Base-by-base conservation (phyloP, 2,797 vertebrate genomes). In the Malurus splendens region DNA sequence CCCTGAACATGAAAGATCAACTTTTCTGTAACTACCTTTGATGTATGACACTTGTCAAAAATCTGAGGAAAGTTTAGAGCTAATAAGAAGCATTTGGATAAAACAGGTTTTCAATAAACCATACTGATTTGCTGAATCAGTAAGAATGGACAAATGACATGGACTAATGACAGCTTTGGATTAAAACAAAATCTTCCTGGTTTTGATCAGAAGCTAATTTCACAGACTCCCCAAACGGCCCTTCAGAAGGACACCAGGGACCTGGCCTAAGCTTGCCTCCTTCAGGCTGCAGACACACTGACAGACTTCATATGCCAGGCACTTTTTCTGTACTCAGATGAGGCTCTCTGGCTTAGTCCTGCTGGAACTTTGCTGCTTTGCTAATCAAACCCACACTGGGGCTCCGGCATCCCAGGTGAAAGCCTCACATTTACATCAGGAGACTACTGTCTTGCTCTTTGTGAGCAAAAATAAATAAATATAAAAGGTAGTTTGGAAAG, bases 231-330 rank as follows among this genome's bases (percentile, higher is more conserved):
- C 16, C 61, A 67, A 3, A 52, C 6, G 56, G 38, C 24, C 64
- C 22, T 47, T 71, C 5, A 0, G 7, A 32, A 74, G 52, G 42
- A 66, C 44, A 57, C 12, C n/a, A 25, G 36, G 8, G 54, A 75
- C 27, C 15, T 65, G 54, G 20, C 32, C 66, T 28, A 50, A 85
- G 9, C 17, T 80, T 87, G 45, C 33, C 56, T 89, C 36, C 24
- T 68, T 64, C 57, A 67, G 48, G n/a, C 25, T n/a, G 48, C 16
- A 87, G 42, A 32, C 1, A 1, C 25, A 32, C 28, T 50, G 61
- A 73, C 11, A 68, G 44, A 17, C 17, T 66, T 86, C 48, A 18
- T 4, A 5, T 0, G 0, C 41, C 59, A 68, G 44, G 18, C 27
- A 61, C 36, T 48, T 45, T 12, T 5, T 82, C 73, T 54, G 39